A percentile compares a stretch with the other conserved stretches of the same genome.
These are phyloP conservation scores for Sebastes itinus DNA, from an alignment of 2,797 vertebrate genomes.

Conservation along the genomic window DNA sequence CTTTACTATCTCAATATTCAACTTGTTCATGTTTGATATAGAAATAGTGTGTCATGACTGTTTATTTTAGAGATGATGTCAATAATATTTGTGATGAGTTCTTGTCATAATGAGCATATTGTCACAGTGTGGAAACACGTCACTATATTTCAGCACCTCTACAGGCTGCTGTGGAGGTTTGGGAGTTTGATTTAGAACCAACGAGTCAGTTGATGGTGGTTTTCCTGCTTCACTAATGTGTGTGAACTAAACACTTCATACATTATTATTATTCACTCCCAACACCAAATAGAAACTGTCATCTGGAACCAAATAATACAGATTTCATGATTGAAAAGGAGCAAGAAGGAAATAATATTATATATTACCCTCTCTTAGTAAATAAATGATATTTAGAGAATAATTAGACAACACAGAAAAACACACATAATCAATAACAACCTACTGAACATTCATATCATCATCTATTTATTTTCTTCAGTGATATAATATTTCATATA, in stretches of 20 bases:
- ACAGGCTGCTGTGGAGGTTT: neutral
- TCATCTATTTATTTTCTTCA: no score
- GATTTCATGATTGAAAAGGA: neutral
- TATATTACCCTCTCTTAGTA: neutral
- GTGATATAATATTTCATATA: no score
- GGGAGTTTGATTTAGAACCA: neutral
- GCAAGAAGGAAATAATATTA: neutral
- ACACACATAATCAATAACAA: neutral
- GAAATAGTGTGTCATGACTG: neutral
- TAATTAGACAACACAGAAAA: neutral
- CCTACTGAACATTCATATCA: neutral
- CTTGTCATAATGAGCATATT: no score
- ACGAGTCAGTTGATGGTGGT: neutral
- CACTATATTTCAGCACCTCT: neutral
- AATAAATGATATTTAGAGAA: neutral
- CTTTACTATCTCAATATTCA: neutral
- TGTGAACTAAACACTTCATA: neutral
- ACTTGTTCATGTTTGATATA: neutral
- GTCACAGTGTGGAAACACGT: neutral
- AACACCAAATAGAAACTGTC: no score
- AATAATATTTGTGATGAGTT: no score
- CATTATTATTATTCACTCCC: no score
- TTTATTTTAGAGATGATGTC: no score
- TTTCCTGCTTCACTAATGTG: neutral
- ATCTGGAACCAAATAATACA: neutral